phyloP scores from a whole-genome alignment of 1,140 invertebrate genomes.

The Pseudomyrmex gracilis region DNA sequence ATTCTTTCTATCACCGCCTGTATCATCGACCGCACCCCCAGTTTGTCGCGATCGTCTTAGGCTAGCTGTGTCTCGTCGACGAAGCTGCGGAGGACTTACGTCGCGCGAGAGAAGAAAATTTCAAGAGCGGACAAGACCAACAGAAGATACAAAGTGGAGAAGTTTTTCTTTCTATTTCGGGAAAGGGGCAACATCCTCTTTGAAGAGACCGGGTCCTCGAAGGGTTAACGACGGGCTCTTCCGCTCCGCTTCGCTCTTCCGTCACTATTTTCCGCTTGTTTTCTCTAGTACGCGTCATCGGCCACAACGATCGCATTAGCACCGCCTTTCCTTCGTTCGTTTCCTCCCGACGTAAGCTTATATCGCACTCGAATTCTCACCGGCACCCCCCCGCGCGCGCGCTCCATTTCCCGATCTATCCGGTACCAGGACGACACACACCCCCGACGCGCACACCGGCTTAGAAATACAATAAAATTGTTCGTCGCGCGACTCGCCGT shows the following conservation, averaged over 20 bases:
- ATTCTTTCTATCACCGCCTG: slow-evolving; percentile 49
- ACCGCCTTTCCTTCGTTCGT: slow-evolving; percentile 60
- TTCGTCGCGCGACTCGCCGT: slow-evolving; percentile 67
- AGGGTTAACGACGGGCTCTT: slow-evolving; percentile 35
- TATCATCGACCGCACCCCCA: slow-evolving; percentile 58
- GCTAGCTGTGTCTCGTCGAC: slow-evolving; percentile 34
- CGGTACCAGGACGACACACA: slow-evolving; percentile 48
- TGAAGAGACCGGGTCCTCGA: not conserved
- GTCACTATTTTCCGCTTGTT: slow-evolving; percentile 40
- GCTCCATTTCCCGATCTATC: slow-evolving; percentile 35
- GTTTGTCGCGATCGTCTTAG: slow-evolving; percentile 58
- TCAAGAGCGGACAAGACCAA: not conserved
- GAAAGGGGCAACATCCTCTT: not conserved
- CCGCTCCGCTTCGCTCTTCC: not conserved
- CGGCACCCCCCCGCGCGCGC: not conserved
- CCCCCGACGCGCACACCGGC: slow-evolving; percentile 32
- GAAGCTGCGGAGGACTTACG: slow-evolving; percentile 27
- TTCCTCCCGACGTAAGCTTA: slow-evolving; percentile 69
- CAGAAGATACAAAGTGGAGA: not conserved
- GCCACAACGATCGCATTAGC: slow-evolving; percentile 60
- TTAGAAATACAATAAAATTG: slow-evolving; percentile 76
- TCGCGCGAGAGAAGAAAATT: not conserved
- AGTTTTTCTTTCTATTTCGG: slow-evolving; percentile 13
- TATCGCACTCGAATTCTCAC: slow-evolving; percentile 60
- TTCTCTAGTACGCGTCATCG: slow-evolving; percentile 56